Conservation (phyloP, 92 coral and sea anemone species). For the Epizoanthus ramosus region DNA sequence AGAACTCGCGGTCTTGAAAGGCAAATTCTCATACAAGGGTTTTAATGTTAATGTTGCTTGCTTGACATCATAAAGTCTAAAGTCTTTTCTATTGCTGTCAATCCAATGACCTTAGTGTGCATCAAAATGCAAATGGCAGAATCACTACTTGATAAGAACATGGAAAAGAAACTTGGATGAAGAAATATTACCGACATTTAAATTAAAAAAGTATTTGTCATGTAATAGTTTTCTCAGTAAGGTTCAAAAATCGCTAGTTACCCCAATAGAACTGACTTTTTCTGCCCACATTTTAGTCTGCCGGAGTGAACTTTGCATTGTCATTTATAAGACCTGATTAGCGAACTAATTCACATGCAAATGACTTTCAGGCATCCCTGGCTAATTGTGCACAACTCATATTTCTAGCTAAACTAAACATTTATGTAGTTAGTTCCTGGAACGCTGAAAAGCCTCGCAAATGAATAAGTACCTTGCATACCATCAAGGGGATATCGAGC, state of each 20-base stretch:
- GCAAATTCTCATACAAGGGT: constrained; percentile 13
- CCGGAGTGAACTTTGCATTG: background rate
- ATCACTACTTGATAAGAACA: too few relatives aligned
- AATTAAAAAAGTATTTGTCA: background rate
- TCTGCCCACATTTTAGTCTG: background rate
- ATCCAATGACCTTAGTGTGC: background rate
- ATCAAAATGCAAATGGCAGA: background rate
- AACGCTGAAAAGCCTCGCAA: background rate
- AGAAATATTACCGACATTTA: background rate
- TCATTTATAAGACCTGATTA: constrained; percentile 16
- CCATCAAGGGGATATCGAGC: background rate
- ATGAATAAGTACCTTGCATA: too few relatives aligned
- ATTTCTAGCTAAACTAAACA: background rate
- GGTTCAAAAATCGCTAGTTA: too few relatives aligned
- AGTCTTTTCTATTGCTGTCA: background rate
- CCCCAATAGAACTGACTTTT: background rate
- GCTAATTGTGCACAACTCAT: background rate
- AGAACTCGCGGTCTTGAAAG: constrained; percentile 21
- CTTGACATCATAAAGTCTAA: background rate
- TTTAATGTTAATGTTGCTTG: constrained; percentile 29
- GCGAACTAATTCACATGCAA: constrained; percentile 26
- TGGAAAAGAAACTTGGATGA: background rate
- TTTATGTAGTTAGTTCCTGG: background rate
- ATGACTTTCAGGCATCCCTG: background rate
- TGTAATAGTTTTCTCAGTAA: too few relatives aligned